Evolutionary conservation across 2,113 vertebrate genomes (phyloP).

Genomic region (Leucoraja erinaceus): DNA sequence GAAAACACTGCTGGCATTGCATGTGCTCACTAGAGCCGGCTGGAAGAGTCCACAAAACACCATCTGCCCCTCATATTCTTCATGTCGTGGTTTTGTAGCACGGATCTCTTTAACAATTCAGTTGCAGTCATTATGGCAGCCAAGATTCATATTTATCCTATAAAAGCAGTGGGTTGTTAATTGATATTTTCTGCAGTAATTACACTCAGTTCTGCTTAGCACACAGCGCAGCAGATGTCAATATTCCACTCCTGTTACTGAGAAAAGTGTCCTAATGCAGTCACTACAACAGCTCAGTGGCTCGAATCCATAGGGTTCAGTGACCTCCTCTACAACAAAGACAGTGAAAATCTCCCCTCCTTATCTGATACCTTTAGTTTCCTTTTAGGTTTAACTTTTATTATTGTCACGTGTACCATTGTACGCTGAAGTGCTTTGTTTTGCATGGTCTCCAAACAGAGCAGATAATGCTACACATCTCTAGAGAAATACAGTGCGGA

Average conservation of each 20-base stretch:
- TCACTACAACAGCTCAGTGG: neutral
- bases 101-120: neutral
- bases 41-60: neutral
- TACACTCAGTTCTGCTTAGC: neutral
- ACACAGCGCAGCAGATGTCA: neutral
- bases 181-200: slow-evolving; percentile 26
- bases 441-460: no score
- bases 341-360: neutral
- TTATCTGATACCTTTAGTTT: no score
- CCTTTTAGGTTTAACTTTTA: no score
- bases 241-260: neutral
- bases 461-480: no score
- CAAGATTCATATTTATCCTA: slow-evolving; percentile 4
- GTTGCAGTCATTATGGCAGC: neutral
- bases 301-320: neutral
- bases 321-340: neutral
- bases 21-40: neutral
- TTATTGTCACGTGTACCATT: no score
- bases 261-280: neutral
- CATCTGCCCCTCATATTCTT: neutral
- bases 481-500: no score
- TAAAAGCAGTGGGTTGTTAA: slow-evolving; percentile 15
- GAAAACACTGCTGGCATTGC: neutral
- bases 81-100: neutral
- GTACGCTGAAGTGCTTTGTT: no score